Conservation (phyloP, 1,140 invertebrate genomes). For the Cydia splendana region DNA sequence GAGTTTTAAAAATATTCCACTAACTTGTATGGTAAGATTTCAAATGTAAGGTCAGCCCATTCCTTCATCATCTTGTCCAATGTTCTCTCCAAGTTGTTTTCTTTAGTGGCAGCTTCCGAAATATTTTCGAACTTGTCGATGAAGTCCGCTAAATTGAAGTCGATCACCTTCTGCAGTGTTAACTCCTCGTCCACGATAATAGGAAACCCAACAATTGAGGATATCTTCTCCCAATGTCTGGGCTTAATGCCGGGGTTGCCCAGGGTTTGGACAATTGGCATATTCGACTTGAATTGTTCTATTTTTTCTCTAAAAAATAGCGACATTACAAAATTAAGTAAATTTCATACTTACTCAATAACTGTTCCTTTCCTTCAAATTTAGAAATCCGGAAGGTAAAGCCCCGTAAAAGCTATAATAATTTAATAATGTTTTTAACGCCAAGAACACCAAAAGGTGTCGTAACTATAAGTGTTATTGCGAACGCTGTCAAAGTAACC, state of each 20-base stretch:
- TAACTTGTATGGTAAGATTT: slow-evolving; percentile 84
- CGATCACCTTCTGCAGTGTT: slow-evolving; percentile 94
- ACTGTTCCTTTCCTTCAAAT: too few relatives aligned
- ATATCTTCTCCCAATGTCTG: slow-evolving; percentile 97
- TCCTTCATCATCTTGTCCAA: slow-evolving; percentile 95
- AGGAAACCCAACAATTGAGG: slow-evolving; percentile 96
- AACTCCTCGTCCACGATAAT: slow-evolving; percentile 92
- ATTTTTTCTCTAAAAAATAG: slow-evolving; percentile 82
- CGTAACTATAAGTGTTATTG: too few relatives aligned
- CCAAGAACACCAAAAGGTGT: too few relatives aligned
- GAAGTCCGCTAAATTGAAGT: slow-evolving; percentile 94
- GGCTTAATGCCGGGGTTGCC: slow-evolving; percentile 96
- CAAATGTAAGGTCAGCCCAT: slow-evolving; percentile 94
- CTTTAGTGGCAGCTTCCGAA: slow-evolving; percentile 97
- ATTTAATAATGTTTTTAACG: too few relatives aligned
- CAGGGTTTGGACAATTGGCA: slow-evolving; percentile 94
- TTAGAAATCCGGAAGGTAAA: too few relatives aligned
- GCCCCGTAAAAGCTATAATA: too few relatives aligned
- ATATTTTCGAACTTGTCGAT: slow-evolving; percentile 95
- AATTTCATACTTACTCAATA: too few relatives aligned
- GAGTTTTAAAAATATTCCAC: slow-evolving; percentile 39
- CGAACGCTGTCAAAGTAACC: too few relatives aligned
- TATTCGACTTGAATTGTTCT: slow-evolving; percentile 93
- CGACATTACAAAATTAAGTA: slow-evolving; percentile 8
- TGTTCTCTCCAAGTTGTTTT: slow-evolving; percentile 95